These are phyloP conservation scores for Oeneis ivallda DNA, from an alignment of 2,888 invertebrate species.

Conservation along the genomic window DNA sequence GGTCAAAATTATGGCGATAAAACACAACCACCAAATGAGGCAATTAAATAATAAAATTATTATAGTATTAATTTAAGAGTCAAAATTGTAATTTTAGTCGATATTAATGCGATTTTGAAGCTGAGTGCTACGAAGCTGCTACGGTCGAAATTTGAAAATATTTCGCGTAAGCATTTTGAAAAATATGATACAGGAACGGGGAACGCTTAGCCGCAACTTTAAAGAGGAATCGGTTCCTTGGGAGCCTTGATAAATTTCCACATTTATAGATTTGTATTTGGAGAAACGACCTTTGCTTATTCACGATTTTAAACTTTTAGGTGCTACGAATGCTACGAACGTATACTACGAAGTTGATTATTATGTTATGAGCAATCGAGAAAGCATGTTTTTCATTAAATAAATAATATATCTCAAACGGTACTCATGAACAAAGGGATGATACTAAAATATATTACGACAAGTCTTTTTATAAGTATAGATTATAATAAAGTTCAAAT, in stretches of 20 bases:
- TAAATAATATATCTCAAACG: not conserved
- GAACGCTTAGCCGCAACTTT: conserved; percentile 67
- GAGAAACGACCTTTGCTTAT: conserved; percentile 53
- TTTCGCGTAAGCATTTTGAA: conserved; percentile 1
- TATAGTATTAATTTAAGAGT: not conserved
- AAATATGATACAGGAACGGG: conserved; percentile 40
- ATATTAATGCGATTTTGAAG: not conserved
- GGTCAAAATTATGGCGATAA: too few relatives aligned
- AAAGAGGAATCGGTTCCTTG: conserved; percentile 72
- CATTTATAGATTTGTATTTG: conserved; percentile 73
- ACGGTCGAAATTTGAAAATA: not conserved
- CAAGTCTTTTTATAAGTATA: too few relatives aligned
- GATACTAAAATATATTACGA: not conserved
- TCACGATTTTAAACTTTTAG: not conserved
- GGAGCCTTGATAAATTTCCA: conserved; percentile 76
- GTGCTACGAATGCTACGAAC: not conserved
- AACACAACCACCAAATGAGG: not conserved
- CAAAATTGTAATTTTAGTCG: too few relatives aligned
- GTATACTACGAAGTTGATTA: not conserved
- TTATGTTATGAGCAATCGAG: not conserved
- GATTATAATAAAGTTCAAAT: not conserved
- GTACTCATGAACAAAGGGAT: not conserved
- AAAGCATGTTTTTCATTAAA: not conserved
- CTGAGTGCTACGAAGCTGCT: not conserved
- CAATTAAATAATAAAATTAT: not conserved